Evolutionary conservation across 2,797 vertebrate species (phyloP), one percentile per base, ranked within the genome.

Genomic region (Nannoperca australis): DNA sequence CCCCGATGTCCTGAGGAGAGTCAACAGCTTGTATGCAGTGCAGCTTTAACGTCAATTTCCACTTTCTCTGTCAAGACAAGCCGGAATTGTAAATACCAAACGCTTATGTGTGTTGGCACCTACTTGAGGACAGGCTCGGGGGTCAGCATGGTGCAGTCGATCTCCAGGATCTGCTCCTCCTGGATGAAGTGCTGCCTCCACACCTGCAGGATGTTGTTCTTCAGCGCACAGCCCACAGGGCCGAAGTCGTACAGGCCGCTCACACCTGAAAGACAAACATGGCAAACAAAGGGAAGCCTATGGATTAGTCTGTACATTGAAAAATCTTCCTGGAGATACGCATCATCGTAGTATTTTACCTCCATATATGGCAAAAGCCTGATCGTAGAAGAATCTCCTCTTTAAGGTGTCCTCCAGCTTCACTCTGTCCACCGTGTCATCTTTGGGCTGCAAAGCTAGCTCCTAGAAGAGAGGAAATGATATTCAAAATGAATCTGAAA

Each of bases 161-260:
- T 98, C 94, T 99, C 98, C 81, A 99, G 92, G 85, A 99, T 99
- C 90, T 99, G 98, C 84, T 99, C 98, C 83, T 99, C 98, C 73
- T 99, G 98, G 91, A 99, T 99, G 73, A 99, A 99, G 93, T 99
- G 98, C 90, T 99, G 97, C 84, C 98, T 96, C 98, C 98, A 99
- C 0, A 91, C 94, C 86, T 99, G 97, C 82, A 99, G 95, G 68
- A 98, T 97, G 89, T 99, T 99, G 94, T 99, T 99, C 93, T 99
- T 99, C 87, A 99, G 87, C 72, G 98, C 97, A 68, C 98, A 99
- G 30, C 98, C 98, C 45, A 99, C 97, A 0, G 98, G 98, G 47
- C 98, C 98, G 0, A 99, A 99, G 89, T 99, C 98, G 9, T 99
- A 99, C 54, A 99, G 92, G 45, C 98, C 98, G 49, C 98, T 99